Evolutionary conservation across 2,888 invertebrate species (phyloP), one percentile per base, ranked within the genome.

Genomic region (Candidula unifasciata): DNA sequence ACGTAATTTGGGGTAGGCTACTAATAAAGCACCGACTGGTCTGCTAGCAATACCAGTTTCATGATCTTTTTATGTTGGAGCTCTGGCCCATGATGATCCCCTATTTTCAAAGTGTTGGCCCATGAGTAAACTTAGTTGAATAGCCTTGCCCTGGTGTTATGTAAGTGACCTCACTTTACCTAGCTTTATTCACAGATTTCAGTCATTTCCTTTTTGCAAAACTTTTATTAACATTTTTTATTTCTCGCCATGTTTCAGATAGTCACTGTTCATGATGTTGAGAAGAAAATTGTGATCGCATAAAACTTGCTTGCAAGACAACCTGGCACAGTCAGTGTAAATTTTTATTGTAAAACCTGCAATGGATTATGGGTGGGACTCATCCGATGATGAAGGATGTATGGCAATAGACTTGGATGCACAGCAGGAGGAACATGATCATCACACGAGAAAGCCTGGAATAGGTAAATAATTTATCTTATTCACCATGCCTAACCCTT

Each of bases 351-450:
- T 52, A 33, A 27, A 33, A 30, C 60, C 35, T 57, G 37, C 37
- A 33, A 80, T 80, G 80, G 80, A 80, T 69, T 80, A 80, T 52
- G 80, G 80, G 13, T 84, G 84, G 84, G 84, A 80, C 27, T 71
- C 84, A 33, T 84, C 84, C 10, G 84, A 84, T 35, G 84, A 84
- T 33, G 84, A 84, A 33, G 80, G 66, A 21, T 52, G 74, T 8
- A 84, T 84, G 84, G 80, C 69, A n/a, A 84, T 84, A 74, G 84
- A 84, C 60, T 66, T 84, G 35, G 84, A 84, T 44, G 79, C 84
- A 13, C 80, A 80, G 74, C 84, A 84, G 54, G 84, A 84, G 24
- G 79, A 79, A 18, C 54, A 69, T 5, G 76, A 76, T 27, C 6
- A 30, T 21, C 27, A 76, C 37, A 3, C 18, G 5, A 16, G 76